Percentiles rank a stretch among this genome's conserved stretches.
phyloP scores from a whole-genome alignment of 2,888 invertebrate genomes.

The Scaptomyza parva region DNA sequence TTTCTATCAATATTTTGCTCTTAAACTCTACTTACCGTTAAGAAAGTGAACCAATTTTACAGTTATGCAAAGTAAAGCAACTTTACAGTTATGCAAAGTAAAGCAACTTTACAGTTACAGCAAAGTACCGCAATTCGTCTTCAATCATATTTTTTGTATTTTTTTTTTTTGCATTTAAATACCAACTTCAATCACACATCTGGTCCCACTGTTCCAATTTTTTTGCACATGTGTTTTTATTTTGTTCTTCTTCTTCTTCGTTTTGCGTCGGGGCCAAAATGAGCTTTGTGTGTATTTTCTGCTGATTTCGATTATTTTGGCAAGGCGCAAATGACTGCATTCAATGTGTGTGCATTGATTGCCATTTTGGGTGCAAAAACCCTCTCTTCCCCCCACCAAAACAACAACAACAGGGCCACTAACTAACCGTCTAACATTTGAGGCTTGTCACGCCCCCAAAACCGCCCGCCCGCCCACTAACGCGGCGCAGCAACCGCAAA shows the following conservation, averaged over 20 bases:
- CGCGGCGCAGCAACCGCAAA: constrained; percentile 73
- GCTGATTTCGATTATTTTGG: constrained; percentile 69
- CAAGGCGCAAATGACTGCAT: constrained; percentile 68
- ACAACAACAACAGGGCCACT: constrained; percentile 58
- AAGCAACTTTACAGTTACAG: neutral
- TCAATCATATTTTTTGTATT: neutral
- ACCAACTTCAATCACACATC: neutral
- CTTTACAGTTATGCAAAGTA: too few relatives aligned
- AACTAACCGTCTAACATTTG: constrained; percentile 77
- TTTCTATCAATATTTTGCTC: too few relatives aligned
- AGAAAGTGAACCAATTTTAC: neutral
- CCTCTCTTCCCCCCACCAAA: neutral
- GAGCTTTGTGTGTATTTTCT: constrained; percentile 35
- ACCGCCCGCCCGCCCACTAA: constrained; percentile 11
- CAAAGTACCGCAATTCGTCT: neutral
- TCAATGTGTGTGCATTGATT: constrained; percentile 77
- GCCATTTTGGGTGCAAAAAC: constrained; percentile 58
- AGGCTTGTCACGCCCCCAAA: constrained; percentile 37
- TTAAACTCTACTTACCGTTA: too few relatives aligned
- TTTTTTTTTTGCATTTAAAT: too few relatives aligned
- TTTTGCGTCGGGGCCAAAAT: constrained; percentile 4
- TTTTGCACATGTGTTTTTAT: constrained; percentile 9
- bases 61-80: neutral
- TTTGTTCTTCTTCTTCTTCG: neutral
- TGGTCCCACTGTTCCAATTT: constrained; percentile 4